These are phyloP conservation scores for Sebastes schlegelii DNA, from an alignment of 2,113 vertebrate genomes.

Conservation along the genomic window DNA sequence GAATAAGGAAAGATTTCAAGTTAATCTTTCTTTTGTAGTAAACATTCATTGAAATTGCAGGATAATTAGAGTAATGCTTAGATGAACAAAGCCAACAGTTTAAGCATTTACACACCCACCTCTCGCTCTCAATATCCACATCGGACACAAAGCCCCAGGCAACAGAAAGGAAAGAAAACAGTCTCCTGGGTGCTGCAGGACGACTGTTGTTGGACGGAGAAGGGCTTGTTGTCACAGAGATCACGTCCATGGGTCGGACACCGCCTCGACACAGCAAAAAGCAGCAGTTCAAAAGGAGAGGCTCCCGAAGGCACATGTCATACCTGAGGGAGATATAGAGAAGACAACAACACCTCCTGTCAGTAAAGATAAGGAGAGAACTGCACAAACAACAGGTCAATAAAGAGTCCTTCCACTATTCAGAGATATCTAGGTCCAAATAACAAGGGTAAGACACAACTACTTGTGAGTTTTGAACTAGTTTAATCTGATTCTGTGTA, in stretches of 20 bases:
- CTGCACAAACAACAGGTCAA: conserved; percentile 12
- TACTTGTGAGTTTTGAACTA: neutral
- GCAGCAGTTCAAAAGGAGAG: conserved; percentile 91
- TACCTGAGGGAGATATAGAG: conserved; percentile 79
- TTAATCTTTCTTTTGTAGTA: neutral
- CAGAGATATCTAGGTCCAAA: conserved; percentile 1
- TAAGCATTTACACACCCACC: conserved; percentile 61
- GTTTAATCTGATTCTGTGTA: neutral
- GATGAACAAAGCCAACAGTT: conserved; percentile 11
- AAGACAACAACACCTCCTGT: neutral
- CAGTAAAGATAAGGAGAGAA: conserved; percentile 11
- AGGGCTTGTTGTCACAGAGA: conserved; percentile 90
- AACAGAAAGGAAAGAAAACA: conserved; percentile 93
- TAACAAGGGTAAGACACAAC: neutral
- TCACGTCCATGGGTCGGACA: conserved; percentile 88
- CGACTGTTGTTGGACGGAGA: conserved; percentile 76
- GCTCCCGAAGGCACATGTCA: conserved; percentile 89
- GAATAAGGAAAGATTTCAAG: neutral
- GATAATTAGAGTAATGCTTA: neutral
- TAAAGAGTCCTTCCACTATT: neutral
- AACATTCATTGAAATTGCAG: neutral
- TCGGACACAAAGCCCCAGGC: conserved; percentile 96
- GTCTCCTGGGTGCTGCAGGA: conserved; percentile 70
- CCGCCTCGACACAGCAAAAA: conserved; percentile 91
- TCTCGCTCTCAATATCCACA: conserved; percentile 94